Evolutionary conservation across 35 echinoderm and acorn worm species (phyloP), one percentile per base, ranked within the genome.

Genomic region (Amphiura filiformis): DNA sequence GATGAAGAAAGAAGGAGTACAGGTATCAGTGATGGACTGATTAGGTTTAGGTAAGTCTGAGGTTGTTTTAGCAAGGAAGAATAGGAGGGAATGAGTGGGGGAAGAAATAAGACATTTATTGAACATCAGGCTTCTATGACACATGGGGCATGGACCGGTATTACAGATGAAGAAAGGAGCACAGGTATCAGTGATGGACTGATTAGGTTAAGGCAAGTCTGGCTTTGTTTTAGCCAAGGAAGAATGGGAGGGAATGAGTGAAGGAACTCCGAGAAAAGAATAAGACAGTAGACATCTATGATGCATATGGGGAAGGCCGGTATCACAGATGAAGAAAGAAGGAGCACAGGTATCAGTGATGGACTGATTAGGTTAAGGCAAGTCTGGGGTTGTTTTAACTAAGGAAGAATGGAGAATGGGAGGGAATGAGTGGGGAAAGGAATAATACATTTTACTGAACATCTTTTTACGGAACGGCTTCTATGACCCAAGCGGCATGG

Each of bases 61-160:
- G n/a, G n/a, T n/a, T n/a, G n/a, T n/a, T n/a, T n/a, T n/a, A n/a
- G n/a, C n/a, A n/a, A n/a, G n/a, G n/a, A n/a, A n/a, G n/a, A n/a
- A n/a, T n/a, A n/a, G n/a, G n/a, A n/a, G n/a, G n/a, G n/a, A n/a
- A n/a, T n/a, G n/a, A n/a, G n/a, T n/a, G n/a, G n/a, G 32, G 96
- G 96, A 17, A 87, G 92, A 32, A 89, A 82, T 42, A 86, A 98
- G 83, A 90, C 82, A 36, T 40, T 98, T 22, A 85, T 90, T 20
- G 96, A 98, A 82, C 96, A 98, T 47, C 93, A 92, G 56, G 95
- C 95, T n/a, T 32, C 89, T 1, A 97, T 97, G 95, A 97, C 95
- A 35, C 95, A 92, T 52, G 91, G 95, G 11, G 61, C 61, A 1
- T 70, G 61, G 61, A 70, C 61, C 17, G 26, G 26, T 5, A 70